Evolutionary conservation across 2,888 invertebrate genomes (phyloP).

Genomic region (Eucera pruinosa): DNA sequence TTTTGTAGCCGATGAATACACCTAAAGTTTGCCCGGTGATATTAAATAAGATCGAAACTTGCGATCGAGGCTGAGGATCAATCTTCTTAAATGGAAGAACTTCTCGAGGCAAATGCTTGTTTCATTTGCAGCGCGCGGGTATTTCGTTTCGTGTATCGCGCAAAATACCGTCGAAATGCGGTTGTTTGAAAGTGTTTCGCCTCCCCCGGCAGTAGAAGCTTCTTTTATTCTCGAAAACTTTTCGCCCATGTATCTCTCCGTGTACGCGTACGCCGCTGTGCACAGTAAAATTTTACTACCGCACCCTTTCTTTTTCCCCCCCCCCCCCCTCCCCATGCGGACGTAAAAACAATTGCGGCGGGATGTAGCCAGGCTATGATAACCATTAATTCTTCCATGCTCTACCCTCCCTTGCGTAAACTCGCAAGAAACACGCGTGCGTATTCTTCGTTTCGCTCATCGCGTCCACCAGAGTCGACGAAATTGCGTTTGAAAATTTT

Average conservation of each 20-base stretch:
- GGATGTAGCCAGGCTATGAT: slow-evolving; percentile 25
- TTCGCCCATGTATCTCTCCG: slow-evolving; percentile 29
- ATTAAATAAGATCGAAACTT: too few relatives aligned
- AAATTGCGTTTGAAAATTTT: slow-evolving; percentile 19
- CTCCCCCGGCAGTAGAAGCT: slow-evolving; percentile 23
- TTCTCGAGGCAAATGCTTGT: slow-evolving; percentile 53
- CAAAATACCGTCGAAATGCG: slow-evolving; percentile 60
- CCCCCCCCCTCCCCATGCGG: background rate
- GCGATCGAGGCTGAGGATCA: slow-evolving; percentile 48
- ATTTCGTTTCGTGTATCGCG: slow-evolving; percentile 34
- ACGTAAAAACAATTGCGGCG: slow-evolving; percentile 36
- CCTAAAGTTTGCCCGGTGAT: too few relatives aligned
- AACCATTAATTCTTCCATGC: slow-evolving; percentile 36
- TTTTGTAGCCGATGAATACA: too few relatives aligned
- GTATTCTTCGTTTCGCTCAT: background rate
- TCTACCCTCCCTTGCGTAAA: slow-evolving; percentile 1
- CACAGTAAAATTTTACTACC: slow-evolving; percentile 52
- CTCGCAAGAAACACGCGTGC: slow-evolving; percentile 10
- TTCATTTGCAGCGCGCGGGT: slow-evolving; percentile 65
- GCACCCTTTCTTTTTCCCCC: slow-evolving; percentile 14
- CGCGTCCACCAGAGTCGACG: background rate
- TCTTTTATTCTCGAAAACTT: slow-evolving; percentile 54
- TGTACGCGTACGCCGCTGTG: slow-evolving; percentile 23
- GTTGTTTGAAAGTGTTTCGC: slow-evolving; percentile 52
- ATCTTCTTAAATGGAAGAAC: slow-evolving; percentile 59